Conservation (phyloP, 2,797 vertebrate genomes). For the Xiphorhynchus erythropygius region DNA sequence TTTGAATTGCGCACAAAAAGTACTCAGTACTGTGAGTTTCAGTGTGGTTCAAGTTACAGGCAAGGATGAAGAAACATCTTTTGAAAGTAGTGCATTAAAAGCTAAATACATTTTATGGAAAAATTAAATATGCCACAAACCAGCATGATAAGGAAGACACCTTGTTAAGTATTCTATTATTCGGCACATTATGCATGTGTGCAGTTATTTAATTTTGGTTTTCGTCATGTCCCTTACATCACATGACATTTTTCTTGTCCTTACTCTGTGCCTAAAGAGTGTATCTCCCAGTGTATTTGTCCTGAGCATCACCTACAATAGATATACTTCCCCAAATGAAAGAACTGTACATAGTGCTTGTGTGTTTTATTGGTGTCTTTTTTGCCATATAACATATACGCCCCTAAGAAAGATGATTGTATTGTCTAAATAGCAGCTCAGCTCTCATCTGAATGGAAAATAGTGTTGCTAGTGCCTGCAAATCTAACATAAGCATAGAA, state of each 20-base stretch:
- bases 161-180: not conserved
- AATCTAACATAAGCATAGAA: not conserved
- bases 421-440: not conserved
- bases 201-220: not conserved
- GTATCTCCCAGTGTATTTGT: not conserved
- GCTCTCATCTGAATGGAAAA: not conserved
- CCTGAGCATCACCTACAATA: not conserved
- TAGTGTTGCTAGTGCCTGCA: not conserved
- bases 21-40: not conserved
- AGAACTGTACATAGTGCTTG: not conserved
- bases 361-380: not conserved
- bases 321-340: not conserved
- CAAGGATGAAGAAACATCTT: not conserved
- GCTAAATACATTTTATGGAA: not conserved
- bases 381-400: not conserved
- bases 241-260: not conserved
- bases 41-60: not conserved
- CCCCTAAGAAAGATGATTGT: not conserved
- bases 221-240: not conserved
- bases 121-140: not conserved
- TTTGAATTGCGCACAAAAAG: not conserved
- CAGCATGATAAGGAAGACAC: not conserved
- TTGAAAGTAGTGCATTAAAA: not conserved
- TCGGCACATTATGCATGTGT: not conserved
- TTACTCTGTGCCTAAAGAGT: not conserved